Evolutionary conservation across 2,797 vertebrate genomes (phyloP), one percentile per base, ranked within the genome.

Genomic region (Hippoglossus hippoglossus): DNA sequence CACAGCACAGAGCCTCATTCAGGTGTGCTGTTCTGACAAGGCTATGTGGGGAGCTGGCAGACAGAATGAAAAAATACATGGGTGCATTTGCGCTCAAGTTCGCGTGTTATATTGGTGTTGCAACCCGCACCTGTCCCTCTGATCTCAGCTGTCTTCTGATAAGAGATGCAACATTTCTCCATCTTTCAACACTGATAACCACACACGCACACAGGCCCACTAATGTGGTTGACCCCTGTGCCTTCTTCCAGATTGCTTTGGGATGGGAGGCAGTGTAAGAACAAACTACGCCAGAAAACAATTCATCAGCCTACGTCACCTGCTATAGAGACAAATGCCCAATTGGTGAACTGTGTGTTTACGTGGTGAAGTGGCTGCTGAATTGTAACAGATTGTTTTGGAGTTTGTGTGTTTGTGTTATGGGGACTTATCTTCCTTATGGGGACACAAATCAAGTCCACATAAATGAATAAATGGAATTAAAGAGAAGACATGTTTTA

Each of bases 91-190:
- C n/a, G 24, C 21, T 3, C 55, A 47, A 59, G 53, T 64, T 50
- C 41, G 18, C 53, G 51, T 49, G 22, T 34, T 31, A 19, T 70
- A 64, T 56, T 59, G 66, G 18, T 67, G 49, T 25, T 54, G 11
- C 28, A 34, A 28, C 19, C 53, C 18, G 1, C 5, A 16, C 11
- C 10, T 8, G 7, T 55, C 53, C 61, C 63, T 63, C 62, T 63
- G 68, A 83, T 78, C 75, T 54, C 89, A 89, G 82, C 85, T 90
- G 91, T 86, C 84, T 67, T 71, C 60, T 68, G 74, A 76, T 80
- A 81, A 80, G 69, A 83, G 73, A 85, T 85, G 74, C 69, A 83
- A 86, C 78, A 46, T 73, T 61, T 58, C 58, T 66, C 75, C 66
- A 80, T 77, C 71, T 46, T 50, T 68, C 53, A 67, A 57, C 41